Percentiles rank a stretch among this genome's conserved stretches.
phyloP scores from a whole-genome alignment of 2,888 invertebrate species.

The Xestia c-nigrum region DNA sequence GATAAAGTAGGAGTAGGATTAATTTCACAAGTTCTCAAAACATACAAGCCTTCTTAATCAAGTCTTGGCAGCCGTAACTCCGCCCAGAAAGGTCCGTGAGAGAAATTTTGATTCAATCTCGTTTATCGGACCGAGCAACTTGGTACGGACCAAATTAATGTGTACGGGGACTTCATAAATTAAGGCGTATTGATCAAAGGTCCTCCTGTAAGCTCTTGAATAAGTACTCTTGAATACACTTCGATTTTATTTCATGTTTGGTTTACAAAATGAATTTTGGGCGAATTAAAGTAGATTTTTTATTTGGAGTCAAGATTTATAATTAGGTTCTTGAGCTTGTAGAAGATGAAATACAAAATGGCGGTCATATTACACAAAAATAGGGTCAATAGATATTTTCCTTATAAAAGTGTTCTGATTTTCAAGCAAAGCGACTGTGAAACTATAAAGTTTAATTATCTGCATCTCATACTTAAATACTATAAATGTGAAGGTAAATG shows the following conservation, averaged over 20 bases:
- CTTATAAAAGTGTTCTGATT: background rate
- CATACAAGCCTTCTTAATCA: slow-evolving; percentile 52
- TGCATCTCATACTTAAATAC: no score
- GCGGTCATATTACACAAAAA: background rate
- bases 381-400: background rate
- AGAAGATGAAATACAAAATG: slow-evolving; percentile 1
- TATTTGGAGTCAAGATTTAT: background rate
- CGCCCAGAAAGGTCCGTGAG: slow-evolving; percentile 50
- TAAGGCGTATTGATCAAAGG: slow-evolving; percentile 49
- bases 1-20: background rate
- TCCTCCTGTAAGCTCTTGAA: slow-evolving; percentile 4
- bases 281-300: background rate
- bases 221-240: slow-evolving; percentile 17
- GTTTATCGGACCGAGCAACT: slow-evolving; percentile 43
- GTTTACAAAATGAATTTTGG: background rate
- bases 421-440: background rate
- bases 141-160: slow-evolving; percentile 41
- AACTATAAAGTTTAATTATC: background rate
- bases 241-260: slow-evolving; percentile 14
- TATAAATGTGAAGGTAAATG: no score
- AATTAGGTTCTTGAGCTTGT: slow-evolving; percentile 24
- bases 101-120: slow-evolving; percentile 49
- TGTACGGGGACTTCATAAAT: slow-evolving; percentile 48
- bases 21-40: slow-evolving; percentile 30
- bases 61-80: slow-evolving; percentile 44